Percentiles rank a stretch among this genome's conserved stretches.
These are phyloP conservation scores for Idaea aversata DNA, from an alignment of 2,888 invertebrate genomes.

Conservation along the genomic window DNA sequence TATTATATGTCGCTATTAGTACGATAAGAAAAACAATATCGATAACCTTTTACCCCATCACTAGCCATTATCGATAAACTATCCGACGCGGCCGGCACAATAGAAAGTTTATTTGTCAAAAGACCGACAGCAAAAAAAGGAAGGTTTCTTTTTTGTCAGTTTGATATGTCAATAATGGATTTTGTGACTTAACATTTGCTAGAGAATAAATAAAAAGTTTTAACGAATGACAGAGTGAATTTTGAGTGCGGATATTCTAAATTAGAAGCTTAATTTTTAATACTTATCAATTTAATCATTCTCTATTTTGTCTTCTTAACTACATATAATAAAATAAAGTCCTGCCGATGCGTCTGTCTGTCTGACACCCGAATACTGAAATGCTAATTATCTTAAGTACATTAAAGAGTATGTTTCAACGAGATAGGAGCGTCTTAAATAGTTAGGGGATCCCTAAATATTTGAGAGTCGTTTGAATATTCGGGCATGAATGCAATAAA, in stretches of 20 bases:
- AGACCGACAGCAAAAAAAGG: conserved; percentile 55
- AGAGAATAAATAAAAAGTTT: not conserved
- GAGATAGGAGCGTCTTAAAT: no score
- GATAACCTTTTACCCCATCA: conserved; percentile 46
- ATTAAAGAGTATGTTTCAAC: no score
- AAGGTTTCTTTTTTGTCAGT: conserved; percentile 20
- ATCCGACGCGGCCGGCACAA: conserved; percentile 70
- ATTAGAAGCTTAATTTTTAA: not conserved
- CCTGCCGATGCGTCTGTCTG: no score
- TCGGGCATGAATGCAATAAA: no score
- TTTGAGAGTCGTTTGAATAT: no score
- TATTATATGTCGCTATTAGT: no score
- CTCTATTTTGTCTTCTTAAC: no score
- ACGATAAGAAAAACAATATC: conserved; percentile 17
- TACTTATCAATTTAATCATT: no score
- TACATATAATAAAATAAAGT: no score
- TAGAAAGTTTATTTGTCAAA: conserved; percentile 74
- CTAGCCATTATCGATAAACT: conserved; percentile 68
- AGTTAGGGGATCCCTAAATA: no score
- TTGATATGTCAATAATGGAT: not conserved
- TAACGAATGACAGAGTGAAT: not conserved
- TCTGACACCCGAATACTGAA: no score
- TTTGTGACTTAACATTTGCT: not conserved
- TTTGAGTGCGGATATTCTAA: not conserved
- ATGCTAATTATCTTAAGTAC: no score